phyloP scores from a whole-genome alignment of 2,888 invertebrate genomes.

The Rapana venosa region DNA sequence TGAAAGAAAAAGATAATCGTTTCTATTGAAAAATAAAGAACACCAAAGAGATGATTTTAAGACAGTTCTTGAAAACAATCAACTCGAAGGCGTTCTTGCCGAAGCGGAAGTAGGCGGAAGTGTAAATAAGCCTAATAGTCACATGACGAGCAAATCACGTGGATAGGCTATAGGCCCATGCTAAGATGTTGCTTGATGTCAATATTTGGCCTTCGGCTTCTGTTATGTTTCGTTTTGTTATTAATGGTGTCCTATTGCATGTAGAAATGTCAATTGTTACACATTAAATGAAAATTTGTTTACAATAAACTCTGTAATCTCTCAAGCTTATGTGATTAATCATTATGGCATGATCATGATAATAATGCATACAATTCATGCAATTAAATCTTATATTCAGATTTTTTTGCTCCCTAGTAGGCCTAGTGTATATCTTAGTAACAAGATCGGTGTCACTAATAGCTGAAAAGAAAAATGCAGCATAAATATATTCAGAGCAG shows the following conservation, averaged over 20 bases:
- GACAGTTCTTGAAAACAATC: neutral
- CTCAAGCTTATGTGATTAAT: neutral
- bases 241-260: neutral
- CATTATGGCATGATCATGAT: too few species aligned
- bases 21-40: neutral
- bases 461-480: too few species aligned
- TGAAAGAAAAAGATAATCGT: neutral
- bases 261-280: neutral
- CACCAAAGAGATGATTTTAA: neutral
- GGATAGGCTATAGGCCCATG: too few species aligned
- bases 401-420: too few species aligned
- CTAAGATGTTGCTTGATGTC: neutral
- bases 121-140: neutral
- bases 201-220: neutral
- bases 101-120: constrained; percentile 19
- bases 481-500: too few species aligned
- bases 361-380: too few species aligned
- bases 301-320: neutral
- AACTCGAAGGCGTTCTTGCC: constrained; percentile 1
- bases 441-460: too few species aligned
- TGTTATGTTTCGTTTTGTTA: neutral
- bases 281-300: neutral
- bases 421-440: too few species aligned
- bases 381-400: too few species aligned
- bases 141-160: neutral